Percentiles rank a stretch among this genome's conserved stretches.
phyloP scores from a whole-genome alignment of 1,140 invertebrate genomes.

The Bombus soroeensis region DNA sequence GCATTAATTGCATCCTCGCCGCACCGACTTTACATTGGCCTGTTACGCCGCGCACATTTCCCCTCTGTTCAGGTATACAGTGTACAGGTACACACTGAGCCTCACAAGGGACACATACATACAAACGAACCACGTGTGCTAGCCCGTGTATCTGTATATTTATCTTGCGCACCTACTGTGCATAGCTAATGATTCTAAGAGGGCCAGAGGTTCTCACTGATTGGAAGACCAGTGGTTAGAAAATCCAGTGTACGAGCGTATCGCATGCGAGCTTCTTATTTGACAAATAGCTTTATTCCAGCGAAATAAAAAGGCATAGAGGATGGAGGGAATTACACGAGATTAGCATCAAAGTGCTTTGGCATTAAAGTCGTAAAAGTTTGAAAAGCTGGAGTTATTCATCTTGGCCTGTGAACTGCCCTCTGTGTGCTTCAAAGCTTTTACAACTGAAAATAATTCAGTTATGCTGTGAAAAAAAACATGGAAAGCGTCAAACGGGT shows the following conservation, averaged over 20 bases:
- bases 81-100: neutral
- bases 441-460: neutral
- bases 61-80: constrained; percentile 22
- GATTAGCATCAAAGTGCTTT: no score
- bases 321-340: no score
- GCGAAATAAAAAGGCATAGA: no score
- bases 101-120: no score
- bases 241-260: no score
- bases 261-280: no score
- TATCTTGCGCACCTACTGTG: constrained; percentile 57
- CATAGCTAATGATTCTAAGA: constrained; percentile 66
- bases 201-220: constrained; percentile 63
- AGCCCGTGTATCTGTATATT: constrained; percentile 20
- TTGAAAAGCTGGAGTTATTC: no score
- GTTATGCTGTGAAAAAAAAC: neutral
- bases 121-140: neutral
- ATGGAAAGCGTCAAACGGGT: no score
- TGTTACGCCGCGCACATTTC: constrained; percentile 51
- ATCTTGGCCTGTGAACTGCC: no score
- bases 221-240: neutral
- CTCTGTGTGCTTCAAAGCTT: neutral
- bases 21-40: constrained; percentile 71
- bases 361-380: no score
- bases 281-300: no score
- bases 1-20: constrained; percentile 80